Base-by-base conservation (phyloP, 2,888 invertebrate species). In the Apoderus coryli region DNA sequence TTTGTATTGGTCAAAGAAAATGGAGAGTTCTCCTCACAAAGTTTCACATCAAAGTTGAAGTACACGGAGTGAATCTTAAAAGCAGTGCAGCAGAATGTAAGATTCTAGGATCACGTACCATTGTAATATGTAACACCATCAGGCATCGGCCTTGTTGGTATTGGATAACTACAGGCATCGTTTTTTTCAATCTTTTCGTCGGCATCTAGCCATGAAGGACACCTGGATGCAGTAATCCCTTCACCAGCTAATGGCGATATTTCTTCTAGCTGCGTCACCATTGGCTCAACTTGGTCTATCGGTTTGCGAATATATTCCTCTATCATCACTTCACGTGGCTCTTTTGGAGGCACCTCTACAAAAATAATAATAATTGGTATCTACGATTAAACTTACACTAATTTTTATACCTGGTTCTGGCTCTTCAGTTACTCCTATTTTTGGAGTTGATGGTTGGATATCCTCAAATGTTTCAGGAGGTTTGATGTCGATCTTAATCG, bases 381-480 rank as follows among this genome's bases (percentile, higher is more conserved):
- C 32, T n/a, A 13, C n/a, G n/a, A n/a, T n/a, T n/a, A n/a, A n/a
- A n/a, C n/a, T n/a, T n/a, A n/a, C n/a, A n/a, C n/a, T n/a, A n/a
- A n/a, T n/a, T n/a, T n/a, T n/a, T 25, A 25, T 29, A 14, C 27
- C 30, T 15, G 29, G 32, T n/a, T 29, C 24, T n/a, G 29, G 22
- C 16, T 27, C 25, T 10, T 16, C 16, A 16, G 15, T 12, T 10
- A 24, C 31, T 31, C 37, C 30, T n/a, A n/a, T n/a, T n/a, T n/a
- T n/a, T n/a, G n/a, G n/a, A n/a, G n/a, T 19, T n/a, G 19, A n/a
- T 10, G 27, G 23, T 10, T 35, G 40, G 7, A 45, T 13, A 5
- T 39, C 44, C 4, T 41, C 39, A 26, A 49, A 33, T 3, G 16
- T 31, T 9, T 40, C 39, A 5, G 51, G 51, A 2, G 50, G 52